phyloP scores from a whole-genome alignment of 2,888 invertebrate genomes.

The Ceriagrion tenellum region DNA sequence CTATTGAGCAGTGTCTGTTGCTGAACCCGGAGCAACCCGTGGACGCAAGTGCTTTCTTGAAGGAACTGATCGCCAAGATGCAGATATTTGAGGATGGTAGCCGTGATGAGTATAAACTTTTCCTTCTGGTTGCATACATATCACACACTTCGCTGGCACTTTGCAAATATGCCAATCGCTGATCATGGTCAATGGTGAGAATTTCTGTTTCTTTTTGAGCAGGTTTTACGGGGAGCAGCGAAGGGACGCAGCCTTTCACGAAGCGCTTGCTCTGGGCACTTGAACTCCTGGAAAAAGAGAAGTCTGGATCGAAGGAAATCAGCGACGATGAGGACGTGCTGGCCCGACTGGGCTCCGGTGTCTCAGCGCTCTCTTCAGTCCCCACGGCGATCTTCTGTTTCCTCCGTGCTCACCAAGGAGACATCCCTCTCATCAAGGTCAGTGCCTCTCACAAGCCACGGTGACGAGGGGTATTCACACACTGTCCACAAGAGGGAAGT shows the following conservation, averaged over 20 bases:
- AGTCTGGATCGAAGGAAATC: no score
- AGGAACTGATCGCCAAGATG: slow-evolving; percentile 33
- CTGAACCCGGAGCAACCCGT: slow-evolving; percentile 26
- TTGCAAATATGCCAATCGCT: neutral
- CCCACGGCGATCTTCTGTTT: no score
- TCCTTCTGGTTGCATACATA: neutral
- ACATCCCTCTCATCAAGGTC: no score
- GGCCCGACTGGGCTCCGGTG: no score
- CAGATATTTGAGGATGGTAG: slow-evolving; percentile 21
- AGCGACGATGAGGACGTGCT: no score
- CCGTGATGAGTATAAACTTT: no score
- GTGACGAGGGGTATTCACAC: no score
- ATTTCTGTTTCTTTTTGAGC: neutral
- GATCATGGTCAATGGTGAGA: no score
- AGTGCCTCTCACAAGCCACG: no score
- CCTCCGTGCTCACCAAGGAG: no score
- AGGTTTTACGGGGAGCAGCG: neutral
- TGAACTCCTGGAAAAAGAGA: neutral
- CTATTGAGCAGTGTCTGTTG: slow-evolving; percentile 39
- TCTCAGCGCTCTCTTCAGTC: no score
- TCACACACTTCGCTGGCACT: neutral
- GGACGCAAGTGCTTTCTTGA: neutral
- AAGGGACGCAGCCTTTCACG: neutral
- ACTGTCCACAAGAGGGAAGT: no score
- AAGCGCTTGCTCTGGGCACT: neutral